phyloP scores from a whole-genome alignment of 2,797 vertebrate species.

The Alcedo quadribrachys region DNA sequence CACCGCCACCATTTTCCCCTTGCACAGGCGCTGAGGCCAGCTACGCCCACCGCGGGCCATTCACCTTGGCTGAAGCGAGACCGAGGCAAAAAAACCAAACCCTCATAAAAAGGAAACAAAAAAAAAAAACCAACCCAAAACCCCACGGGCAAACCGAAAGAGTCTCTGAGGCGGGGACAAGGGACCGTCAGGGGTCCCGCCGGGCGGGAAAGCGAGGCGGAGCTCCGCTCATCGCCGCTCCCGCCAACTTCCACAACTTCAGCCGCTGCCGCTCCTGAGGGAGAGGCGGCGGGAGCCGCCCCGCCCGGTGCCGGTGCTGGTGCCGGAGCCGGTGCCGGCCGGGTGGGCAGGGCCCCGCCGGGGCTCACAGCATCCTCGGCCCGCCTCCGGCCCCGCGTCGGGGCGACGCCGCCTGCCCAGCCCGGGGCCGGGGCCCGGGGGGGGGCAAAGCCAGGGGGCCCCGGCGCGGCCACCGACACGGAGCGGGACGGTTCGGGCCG shows the following conservation, averaged over 20 bases:
- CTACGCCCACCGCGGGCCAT: slow-evolving; percentile 61
- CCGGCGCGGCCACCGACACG: background rate
- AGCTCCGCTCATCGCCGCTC: background rate
- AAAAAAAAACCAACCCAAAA: background rate
- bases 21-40: slow-evolving; percentile 14
- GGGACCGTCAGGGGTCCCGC: background rate
- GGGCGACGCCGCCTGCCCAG: background rate
- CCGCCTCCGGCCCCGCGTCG: background rate
- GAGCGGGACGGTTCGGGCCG: background rate
- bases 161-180: background rate
- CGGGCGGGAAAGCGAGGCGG: background rate
- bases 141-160: background rate
- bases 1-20: slow-evolving; percentile 74
- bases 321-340: background rate
- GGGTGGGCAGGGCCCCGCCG: slow-evolving; percentile 5
- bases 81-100: background rate
- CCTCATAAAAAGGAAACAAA: background rate
- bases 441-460: background rate
- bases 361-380: slow-evolving; percentile 29
- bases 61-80: background rate
- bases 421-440: background rate
- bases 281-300: background rate
- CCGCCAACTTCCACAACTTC: background rate
- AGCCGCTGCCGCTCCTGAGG: background rate
- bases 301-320: background rate